These are phyloP conservation scores for Scaptomyza cyrtandrae DNA, from an alignment of 2,888 invertebrate species.

Conservation along the genomic window DNA sequence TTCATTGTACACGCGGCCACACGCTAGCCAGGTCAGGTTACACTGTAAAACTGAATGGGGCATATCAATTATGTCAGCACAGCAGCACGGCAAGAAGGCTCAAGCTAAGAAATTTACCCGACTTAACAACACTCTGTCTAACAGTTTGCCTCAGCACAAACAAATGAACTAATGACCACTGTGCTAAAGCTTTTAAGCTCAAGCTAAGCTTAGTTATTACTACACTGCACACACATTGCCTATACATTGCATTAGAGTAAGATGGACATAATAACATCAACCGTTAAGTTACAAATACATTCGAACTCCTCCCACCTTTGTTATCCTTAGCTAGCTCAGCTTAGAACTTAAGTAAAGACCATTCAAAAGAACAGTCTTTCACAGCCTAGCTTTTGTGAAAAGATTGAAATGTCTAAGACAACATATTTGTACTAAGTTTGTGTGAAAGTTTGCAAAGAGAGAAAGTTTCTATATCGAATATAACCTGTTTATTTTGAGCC, in stretches of 20 bases:
- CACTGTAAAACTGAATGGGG: conserved; percentile 48
- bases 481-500: not conserved
- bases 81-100: conserved; percentile 11
- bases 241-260: not conserved
- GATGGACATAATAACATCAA: not conserved
- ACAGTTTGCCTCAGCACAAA: no score
- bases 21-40: conserved; percentile 36
- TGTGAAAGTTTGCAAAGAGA: no score
- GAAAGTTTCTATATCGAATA: not conserved
- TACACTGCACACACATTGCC: not conserved
- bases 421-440: no score
- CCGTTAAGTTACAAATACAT: not conserved
- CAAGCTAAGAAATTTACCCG: no score
- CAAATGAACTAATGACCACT: no score
- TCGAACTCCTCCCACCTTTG: not conserved
- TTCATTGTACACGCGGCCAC: conserved; percentile 20
- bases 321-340: not conserved
- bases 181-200: no score
- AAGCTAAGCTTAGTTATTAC: no score
- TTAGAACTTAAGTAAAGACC: no score
- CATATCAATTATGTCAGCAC: conserved; percentile 77
- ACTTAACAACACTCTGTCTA: not conserved
- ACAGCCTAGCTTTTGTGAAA: no score
- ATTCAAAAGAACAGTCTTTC: no score
- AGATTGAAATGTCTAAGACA: no score